phyloP scores from a whole-genome alignment of 2,797 vertebrate genomes.

The Phataginus tetradactyla region DNA sequence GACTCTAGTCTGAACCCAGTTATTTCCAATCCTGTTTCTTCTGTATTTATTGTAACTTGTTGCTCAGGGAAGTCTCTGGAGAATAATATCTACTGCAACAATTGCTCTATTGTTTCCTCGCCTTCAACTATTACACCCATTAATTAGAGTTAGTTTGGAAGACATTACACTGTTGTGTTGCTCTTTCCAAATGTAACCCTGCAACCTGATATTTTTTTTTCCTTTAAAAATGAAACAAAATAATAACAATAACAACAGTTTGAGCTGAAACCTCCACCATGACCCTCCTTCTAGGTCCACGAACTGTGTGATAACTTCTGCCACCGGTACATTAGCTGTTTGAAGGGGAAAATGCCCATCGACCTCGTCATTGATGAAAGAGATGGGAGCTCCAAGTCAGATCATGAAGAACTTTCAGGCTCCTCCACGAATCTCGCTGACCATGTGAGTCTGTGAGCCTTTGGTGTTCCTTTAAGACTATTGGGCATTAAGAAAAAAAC shows the following conservation, averaged over 20 bases:
- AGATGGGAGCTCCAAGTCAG: slow-evolving; percentile 99
- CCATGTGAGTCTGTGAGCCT: slow-evolving; percentile 93
- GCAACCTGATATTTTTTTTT: slow-evolving; percentile 80
- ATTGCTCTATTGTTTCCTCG: slow-evolving; percentile 98
- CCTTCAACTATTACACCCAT: slow-evolving; percentile 90
- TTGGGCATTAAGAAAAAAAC: neutral
- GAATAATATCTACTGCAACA: slow-evolving; percentile 95
- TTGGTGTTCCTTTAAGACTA: slow-evolving; percentile 19
- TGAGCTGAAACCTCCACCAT: slow-evolving; percentile 46
- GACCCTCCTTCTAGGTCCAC: slow-evolving; percentile 91
- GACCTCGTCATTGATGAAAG: slow-evolving; percentile 99
- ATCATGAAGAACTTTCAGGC: slow-evolving; percentile 99
- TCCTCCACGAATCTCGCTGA: slow-evolving; percentile 99
- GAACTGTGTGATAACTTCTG: slow-evolving; percentile 99
- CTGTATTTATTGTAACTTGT: slow-evolving; percentile 91
- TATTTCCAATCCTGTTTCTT: slow-evolving; percentile 82
- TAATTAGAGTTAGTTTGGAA: slow-evolving; percentile 93
- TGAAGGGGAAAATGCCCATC: slow-evolving; percentile 99
- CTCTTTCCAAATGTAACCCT: slow-evolving; percentile 82
- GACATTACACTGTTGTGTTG: slow-evolving; percentile 86
- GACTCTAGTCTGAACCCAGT: slow-evolving; percentile 81
- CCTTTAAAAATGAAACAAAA: slow-evolving; percentile 71
- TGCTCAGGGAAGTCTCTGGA: slow-evolving; percentile 92
- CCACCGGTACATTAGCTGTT: slow-evolving; percentile 99
- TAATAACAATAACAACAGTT: slow-evolving; percentile 31